Percentiles rank a stretch among this genome's conserved stretches.
phyloP scores from a whole-genome alignment of 2,888 invertebrate genomes.

The Odontomyia ornata region DNA sequence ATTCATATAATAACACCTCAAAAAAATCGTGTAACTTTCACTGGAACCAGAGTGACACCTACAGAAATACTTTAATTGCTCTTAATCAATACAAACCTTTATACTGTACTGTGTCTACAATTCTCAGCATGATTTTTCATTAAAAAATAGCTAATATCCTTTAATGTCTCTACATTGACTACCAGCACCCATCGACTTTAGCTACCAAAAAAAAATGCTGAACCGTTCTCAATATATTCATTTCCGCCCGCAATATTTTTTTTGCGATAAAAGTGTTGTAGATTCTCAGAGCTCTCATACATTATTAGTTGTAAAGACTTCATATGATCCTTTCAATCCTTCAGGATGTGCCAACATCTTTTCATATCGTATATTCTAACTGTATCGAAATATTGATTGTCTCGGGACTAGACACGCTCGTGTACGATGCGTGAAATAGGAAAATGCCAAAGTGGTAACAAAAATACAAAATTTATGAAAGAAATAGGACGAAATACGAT shows the following conservation, averaged over 20 bases:
- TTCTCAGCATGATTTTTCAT: too few species aligned
- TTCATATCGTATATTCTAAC: neutral
- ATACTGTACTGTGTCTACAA: too few species aligned
- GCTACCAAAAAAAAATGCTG: neutral
- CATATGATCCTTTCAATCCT: neutral
- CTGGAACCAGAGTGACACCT: too few species aligned
- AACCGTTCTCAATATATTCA: neutral
- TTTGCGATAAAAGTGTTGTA: neutral
- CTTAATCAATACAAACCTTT: too few species aligned
- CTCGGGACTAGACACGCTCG: neutral
- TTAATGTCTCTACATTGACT: too few species aligned
- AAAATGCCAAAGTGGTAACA: conserved; percentile 27
- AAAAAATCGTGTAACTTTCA: too few species aligned
- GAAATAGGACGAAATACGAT: conserved; percentile 27
- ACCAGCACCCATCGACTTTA: neutral
- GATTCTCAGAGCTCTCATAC: neutral
- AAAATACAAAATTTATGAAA: conserved; percentile 39
- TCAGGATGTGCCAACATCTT: neutral
- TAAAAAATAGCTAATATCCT: too few species aligned
- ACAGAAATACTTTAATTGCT: too few species aligned
- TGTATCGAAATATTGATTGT: too few species aligned
- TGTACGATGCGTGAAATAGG: conserved; percentile 6
- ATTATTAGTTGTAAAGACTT: neutral
- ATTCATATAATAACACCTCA: too few species aligned
- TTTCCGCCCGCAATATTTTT: neutral